phyloP scores from a whole-genome alignment of 2,113 vertebrate species.

The Stigmatopora nigra region DNA sequence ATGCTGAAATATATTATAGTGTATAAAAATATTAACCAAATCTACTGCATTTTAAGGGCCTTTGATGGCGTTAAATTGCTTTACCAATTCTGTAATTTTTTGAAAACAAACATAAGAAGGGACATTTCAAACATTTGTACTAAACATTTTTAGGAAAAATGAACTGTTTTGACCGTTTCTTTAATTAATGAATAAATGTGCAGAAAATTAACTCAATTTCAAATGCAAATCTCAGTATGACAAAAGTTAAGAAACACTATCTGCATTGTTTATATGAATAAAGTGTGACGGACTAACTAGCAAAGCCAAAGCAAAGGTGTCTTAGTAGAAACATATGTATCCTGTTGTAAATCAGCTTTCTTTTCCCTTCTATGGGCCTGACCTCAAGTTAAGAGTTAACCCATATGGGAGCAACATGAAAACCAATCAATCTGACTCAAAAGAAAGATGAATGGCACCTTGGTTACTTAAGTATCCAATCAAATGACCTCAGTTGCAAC shows the following conservation, averaged over 20 bases:
- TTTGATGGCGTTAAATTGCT: too few relatives aligned
- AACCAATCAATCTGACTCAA: not conserved
- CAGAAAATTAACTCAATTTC: too few relatives aligned
- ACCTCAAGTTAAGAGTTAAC: slow-evolving; percentile 13
- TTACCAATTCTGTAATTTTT: too few relatives aligned
- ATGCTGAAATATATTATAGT: not conserved
- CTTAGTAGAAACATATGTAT: slow-evolving; percentile 52
- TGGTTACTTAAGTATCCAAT: slow-evolving; percentile 14
- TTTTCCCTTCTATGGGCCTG: slow-evolving; percentile 16
- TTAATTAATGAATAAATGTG: too few relatives aligned
- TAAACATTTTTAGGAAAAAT: too few relatives aligned
- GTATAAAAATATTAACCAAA: not conserved
- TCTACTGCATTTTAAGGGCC: too few relatives aligned
- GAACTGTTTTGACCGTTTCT: too few relatives aligned
- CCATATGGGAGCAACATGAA: slow-evolving; percentile 7
- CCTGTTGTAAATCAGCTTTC: slow-evolving; percentile 36
- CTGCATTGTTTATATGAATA: not conserved
- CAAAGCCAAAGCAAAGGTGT: slow-evolving; percentile 27
- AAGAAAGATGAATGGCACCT: slow-evolving; percentile 17
- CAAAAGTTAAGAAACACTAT: too few relatives aligned
- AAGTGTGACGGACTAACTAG: slow-evolving; percentile 35
- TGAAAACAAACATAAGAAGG: too few relatives aligned
- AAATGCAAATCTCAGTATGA: too few relatives aligned
- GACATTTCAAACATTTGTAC: too few relatives aligned
- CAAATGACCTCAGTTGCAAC: slow-evolving; percentile 18